phyloP scores from a whole-genome alignment of 2,113 vertebrate species.

The Peromyscus leucopus region DNA sequence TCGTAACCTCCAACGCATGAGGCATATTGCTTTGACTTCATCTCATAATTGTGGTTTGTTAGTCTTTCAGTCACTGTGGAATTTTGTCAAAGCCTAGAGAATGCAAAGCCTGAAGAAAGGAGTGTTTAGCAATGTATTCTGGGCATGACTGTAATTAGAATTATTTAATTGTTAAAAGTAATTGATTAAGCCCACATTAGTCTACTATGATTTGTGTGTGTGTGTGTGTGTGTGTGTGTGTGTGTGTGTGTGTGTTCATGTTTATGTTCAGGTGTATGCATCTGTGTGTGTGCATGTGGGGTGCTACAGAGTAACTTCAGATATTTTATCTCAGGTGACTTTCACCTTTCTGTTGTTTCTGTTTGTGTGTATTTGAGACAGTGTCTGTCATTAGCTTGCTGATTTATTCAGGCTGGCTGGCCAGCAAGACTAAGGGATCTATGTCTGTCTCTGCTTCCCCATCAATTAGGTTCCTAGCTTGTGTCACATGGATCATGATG shows the following conservation, averaged over 20 bases:
- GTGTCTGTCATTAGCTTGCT: neutral
- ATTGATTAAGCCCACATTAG: neutral
- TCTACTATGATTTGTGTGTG: neutral
- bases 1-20: neutral
- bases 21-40: slow-evolving; percentile 52
- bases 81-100: slow-evolving; percentile 39
- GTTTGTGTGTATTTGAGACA: neutral
- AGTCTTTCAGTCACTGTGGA: neutral
- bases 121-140: neutral
- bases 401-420: neutral
- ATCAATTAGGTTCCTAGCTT: neutral
- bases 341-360: neutral
- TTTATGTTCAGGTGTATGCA: neutral
- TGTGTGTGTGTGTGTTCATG: neutral
- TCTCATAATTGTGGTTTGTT: neutral
- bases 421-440: neutral
- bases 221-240: neutral
- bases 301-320: neutral
- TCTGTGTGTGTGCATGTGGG: neutral
- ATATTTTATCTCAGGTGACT: neutral
- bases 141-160: neutral
- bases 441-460: neutral
- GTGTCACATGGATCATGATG: neutral
- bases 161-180: slow-evolving; percentile 15
- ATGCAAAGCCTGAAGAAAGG: neutral